Percentiles rank a stretch among this genome's conserved stretches.
Evolutionary conservation across 2,113 vertebrate species (phyloP).

Genomic region (Lampris megalopsis): DNA sequence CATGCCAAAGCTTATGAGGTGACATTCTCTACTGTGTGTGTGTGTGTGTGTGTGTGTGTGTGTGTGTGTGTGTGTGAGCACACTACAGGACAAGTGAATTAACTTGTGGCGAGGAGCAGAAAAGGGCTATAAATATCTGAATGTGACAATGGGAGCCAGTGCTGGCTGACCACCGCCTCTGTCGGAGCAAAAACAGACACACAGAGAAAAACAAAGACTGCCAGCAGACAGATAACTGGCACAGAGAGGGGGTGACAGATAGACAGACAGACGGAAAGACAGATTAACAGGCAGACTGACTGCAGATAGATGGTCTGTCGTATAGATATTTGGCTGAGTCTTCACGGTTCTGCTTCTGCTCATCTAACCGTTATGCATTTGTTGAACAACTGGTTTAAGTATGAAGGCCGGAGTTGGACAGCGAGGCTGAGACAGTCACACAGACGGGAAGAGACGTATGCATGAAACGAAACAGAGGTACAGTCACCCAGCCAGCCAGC

Average conservation of each 20-base stretch:
- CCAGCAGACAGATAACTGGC: not conserved
- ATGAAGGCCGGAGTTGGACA: too few species aligned
- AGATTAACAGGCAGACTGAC: not conserved
- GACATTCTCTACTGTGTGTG: not conserved
- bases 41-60: not conserved
- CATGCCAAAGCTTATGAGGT: not conserved
- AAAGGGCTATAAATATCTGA: slow-evolving; percentile 57
- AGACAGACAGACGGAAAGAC: not conserved
- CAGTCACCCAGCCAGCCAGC: too few species aligned
- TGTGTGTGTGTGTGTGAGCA: slow-evolving; percentile 15
- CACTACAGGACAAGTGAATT: slow-evolving; percentile 54
- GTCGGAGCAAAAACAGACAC: slow-evolving; percentile 18
- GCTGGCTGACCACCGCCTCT: slow-evolving; percentile 30
- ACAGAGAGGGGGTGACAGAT: not conserved
- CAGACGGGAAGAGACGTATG: too few species aligned
- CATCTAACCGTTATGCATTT: too few species aligned
- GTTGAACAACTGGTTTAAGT: too few species aligned
- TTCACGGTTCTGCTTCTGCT: too few species aligned
- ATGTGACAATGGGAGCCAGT: slow-evolving; percentile 51
- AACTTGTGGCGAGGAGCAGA: slow-evolving; percentile 57
- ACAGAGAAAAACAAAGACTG: slow-evolving; percentile 7
- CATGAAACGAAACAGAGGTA: too few species aligned
- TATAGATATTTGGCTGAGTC: too few species aligned
- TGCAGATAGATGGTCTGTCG: not conserved
- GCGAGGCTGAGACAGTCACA: too few species aligned